Evolutionary conservation across 2,797 vertebrate genomes (phyloP).

Genomic region (Oreochromis mossambicus): DNA sequence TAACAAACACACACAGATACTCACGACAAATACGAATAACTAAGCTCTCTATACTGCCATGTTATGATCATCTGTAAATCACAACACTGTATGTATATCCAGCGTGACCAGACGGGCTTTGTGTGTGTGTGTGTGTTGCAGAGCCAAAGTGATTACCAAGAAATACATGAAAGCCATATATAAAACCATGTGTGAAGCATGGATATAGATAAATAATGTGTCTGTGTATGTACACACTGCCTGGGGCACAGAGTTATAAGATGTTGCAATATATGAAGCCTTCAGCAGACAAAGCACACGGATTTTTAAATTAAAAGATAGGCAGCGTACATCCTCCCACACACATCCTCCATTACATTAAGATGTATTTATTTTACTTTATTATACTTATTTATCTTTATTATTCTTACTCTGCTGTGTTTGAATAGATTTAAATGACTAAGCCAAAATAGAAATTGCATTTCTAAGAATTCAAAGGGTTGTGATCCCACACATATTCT

Average conservation of each 20-base stretch:
- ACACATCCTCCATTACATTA: background rate
- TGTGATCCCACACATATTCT: background rate
- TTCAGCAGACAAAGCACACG: background rate
- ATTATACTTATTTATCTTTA: background rate
- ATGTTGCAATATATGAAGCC: background rate
- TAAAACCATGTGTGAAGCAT: slow-evolving; percentile 6
- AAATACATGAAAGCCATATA: slow-evolving; percentile 24
- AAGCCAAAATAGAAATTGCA: background rate
- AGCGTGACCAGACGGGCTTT: slow-evolving; percentile 5
- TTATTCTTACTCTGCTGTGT: background rate
- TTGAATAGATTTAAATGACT: background rate
- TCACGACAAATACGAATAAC: slow-evolving; percentile 25
- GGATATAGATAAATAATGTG: slow-evolving; percentile 9
- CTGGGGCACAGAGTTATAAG: background rate
- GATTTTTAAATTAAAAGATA: background rate
- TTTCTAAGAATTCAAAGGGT: background rate
- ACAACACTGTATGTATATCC: background rate
- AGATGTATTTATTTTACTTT: background rate
- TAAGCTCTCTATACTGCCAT: slow-evolving; percentile 18
- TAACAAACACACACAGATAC: slow-evolving; percentile 27
- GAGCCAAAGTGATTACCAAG: slow-evolving; percentile 15
- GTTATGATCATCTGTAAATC: slow-evolving; percentile 37
- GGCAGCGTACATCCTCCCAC: background rate
- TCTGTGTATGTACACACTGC: background rate
- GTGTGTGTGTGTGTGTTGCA: background rate